Percentiles rank a stretch among this genome's conserved stretches.
phyloP scores from a whole-genome alignment of 2,113 vertebrate species.

The Dasyurus viverrinus region DNA sequence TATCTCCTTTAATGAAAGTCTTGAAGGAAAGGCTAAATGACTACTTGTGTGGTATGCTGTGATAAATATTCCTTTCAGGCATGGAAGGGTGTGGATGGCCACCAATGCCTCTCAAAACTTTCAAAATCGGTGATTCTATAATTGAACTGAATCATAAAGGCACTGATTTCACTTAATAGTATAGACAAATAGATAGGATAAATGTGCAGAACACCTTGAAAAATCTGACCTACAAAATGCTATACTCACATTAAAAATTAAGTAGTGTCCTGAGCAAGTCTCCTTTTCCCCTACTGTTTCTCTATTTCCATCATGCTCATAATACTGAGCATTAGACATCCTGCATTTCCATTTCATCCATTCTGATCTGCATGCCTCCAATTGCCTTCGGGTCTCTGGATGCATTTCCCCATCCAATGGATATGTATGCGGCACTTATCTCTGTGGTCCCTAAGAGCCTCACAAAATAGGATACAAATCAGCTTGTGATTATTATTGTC shows the following conservation, averaged over 20 bases:
- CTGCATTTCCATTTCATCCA: constrained; percentile 51
- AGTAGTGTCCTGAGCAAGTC: constrained; percentile 39
- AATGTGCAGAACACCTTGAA: neutral
- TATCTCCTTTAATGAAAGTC: neutral
- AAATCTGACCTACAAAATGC: constrained; percentile 41
- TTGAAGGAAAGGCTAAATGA: neutral
- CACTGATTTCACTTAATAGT: neutral
- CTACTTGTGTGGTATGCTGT: neutral
- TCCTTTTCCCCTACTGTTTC: constrained; percentile 23
- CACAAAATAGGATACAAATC: constrained; percentile 23
- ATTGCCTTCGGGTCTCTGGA: constrained; percentile 46
- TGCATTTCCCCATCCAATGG: neutral
- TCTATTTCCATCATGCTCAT: constrained; percentile 44
- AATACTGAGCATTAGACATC: constrained; percentile 45
- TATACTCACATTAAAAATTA: constrained; percentile 47
- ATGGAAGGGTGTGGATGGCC: neutral
- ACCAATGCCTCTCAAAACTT: neutral
- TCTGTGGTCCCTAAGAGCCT: neutral
- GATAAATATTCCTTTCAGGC: neutral
- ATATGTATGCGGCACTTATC: constrained; percentile 3
- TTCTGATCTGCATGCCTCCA: constrained; percentile 56
- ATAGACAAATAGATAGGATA: neutral
- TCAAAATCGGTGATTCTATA: neutral
- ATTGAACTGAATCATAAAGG: neutral
- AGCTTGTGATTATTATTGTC: constrained; percentile 28